Conservation (phyloP, 2,888 invertebrate species). For the Ctenicera cuprea region DNA sequence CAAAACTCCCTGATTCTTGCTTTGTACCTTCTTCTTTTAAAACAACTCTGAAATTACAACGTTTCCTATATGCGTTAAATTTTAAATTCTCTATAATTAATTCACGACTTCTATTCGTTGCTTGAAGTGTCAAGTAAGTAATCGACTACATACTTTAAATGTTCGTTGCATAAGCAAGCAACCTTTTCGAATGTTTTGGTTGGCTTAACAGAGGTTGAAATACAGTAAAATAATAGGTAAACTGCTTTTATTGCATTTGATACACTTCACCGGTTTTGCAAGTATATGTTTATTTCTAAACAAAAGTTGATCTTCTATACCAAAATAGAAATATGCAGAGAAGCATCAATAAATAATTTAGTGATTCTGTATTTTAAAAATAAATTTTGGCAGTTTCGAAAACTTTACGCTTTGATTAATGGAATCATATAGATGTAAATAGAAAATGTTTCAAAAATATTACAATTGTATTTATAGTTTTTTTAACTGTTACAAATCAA, state of each 20-base stretch:
- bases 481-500: no score
- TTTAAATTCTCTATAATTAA: slow-evolving; percentile 15
- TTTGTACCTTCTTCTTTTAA: background rate
- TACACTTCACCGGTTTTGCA: slow-evolving; percentile 8
- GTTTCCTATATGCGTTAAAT: slow-evolving; percentile 7
- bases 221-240: slow-evolving; percentile 4
- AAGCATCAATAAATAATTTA: background rate
- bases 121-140: slow-evolving; percentile 5
- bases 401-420: no score
- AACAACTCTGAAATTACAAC: background rate
- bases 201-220: slow-evolving; percentile 4
- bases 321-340: background rate
- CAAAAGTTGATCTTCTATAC: background rate
- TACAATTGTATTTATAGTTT: no score
- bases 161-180: slow-evolving; percentile 25
- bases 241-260: slow-evolving; percentile 2
- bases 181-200: slow-evolving; percentile 20
- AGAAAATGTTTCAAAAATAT: no score
- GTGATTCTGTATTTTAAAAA: no score
- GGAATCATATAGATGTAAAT: no score
- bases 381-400: no score
- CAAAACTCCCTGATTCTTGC: background rate
- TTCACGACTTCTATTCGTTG: slow-evolving; percentile 8
- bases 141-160: slow-evolving; percentile 19
- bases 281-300: background rate